Evolutionary conservation across 1,140 invertebrate species (phyloP), one percentile per base, ranked within the genome.

Genomic region (Bombus sibiricus): DNA sequence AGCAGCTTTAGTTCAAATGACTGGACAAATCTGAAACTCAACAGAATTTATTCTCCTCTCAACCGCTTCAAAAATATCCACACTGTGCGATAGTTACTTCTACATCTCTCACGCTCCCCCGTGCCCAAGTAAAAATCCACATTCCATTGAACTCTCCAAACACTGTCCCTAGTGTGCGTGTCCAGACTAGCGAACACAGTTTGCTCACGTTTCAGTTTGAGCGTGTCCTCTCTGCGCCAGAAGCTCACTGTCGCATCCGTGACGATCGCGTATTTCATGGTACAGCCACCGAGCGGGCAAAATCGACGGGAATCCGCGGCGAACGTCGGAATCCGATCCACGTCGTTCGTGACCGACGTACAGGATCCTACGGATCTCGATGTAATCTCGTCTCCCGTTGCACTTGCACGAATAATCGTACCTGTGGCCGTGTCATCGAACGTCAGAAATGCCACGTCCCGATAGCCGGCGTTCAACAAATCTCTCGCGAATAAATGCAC

Each of bases 381-480:
- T 12, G 25, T 77, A 64, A 81, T 82, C 47, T 41, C 66, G 18
- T 77, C 22, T 8, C 1, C 64, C 12, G 68, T 82, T 8, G 32
- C 25, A 13, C 37, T 57, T 5, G 85, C 68, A 81, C 85, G 74
- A 22, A 81, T 47, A 22, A 80, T 57, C 28, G 72, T 73, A 3
- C 78, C 37, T 5, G 5, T 39, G 8, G 2, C 18, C 22, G 32
- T 34, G 32, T 28, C 62, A 34, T 88, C 59, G 25, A 85, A 43
- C 64, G 47, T 34, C 13, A 87, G 25, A 47, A 87, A 87, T 2
- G 80, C 81, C 32, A 81, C 34, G 43, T 84, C 74, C n/a, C 69
- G 64, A 37, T 81, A 83, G 12, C 32, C 41, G 9, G n/a, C 69
- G 37, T 57, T 34, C 47, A 39, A 57, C 34, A 85, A 34, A 85